Conservation (phyloP, 2,888 invertebrate species). For the Microplitis manilae region DNA sequence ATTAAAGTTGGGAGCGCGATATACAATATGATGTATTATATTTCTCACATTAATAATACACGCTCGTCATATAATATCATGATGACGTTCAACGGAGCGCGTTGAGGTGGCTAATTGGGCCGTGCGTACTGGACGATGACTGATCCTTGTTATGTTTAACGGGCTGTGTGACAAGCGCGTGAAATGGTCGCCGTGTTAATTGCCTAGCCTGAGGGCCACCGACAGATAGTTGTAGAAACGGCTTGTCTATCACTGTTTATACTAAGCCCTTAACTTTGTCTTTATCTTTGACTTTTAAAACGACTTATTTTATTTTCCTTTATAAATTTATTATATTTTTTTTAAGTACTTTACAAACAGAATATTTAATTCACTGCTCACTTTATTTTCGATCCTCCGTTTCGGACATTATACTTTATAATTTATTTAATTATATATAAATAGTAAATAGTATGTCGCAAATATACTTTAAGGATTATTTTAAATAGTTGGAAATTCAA, state of each 20-base stretch:
- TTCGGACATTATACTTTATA: no score
- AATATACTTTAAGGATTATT: no score
- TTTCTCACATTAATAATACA: neutral
- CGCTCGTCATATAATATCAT: neutral
- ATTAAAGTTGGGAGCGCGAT: neutral
- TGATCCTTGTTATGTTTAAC: constrained; percentile 46
- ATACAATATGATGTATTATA: neutral
- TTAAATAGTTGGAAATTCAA: no score
- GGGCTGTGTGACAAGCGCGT: constrained; percentile 40
- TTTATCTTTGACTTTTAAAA: neutral
- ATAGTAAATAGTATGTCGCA: no score
- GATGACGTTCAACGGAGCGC: constrained; percentile 49
- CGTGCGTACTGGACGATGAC: constrained; percentile 43
- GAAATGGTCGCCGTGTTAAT: constrained; percentile 32
- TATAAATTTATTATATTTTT: no score
- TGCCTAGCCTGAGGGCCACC: constrained; percentile 3
- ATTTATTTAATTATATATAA: no score
- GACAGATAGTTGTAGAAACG: neutral
- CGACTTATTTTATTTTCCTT: neutral
- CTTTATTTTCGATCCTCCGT: no score
- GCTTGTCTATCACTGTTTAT: neutral
- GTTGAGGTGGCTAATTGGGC: constrained; percentile 47
- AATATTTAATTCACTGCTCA: no score
- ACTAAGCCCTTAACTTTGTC: constrained; percentile 5
- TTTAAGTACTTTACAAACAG: neutral